Evolutionary conservation across 2,113 vertebrate species (phyloP).

Genomic region (Pelvicachromis taeniatus): DNA sequence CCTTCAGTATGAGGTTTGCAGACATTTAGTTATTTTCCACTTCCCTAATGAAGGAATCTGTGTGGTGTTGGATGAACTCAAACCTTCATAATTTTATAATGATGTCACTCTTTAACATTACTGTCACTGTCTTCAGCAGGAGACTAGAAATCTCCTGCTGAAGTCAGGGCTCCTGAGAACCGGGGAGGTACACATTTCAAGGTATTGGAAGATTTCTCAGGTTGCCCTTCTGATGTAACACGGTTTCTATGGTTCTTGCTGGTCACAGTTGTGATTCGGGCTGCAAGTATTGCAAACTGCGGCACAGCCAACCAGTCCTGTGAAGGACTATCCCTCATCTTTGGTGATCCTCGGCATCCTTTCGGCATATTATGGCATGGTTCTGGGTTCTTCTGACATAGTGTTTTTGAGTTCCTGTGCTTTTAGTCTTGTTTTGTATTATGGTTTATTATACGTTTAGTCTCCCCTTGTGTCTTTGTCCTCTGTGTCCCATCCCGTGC

Average conservation of each 20-base stretch:
- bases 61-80: not conserved
- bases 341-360: too few relatives aligned
- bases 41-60: not conserved
- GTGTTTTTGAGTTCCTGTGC: too few relatives aligned
- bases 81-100: not conserved
- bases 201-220: not conserved
- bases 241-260: not conserved
- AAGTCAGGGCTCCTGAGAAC: not conserved
- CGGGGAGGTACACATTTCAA: not conserved
- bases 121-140: too few relatives aligned
- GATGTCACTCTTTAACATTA: not conserved
- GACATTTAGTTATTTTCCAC: not conserved
- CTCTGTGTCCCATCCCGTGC: fast-evolving
- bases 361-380: too few relatives aligned
- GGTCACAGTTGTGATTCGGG: not conserved
- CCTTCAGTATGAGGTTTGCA: not conserved
- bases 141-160: not conserved
- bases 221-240: not conserved
- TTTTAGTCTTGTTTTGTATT: too few relatives aligned
- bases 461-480: too few relatives aligned
- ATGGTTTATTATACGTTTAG: too few relatives aligned
- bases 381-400: too few relatives aligned
- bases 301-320: not conserved
- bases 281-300: not conserved
- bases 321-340: too few relatives aligned